A percentile compares a stretch with the other conserved stretches of the same genome.
phyloP scores from a whole-genome alignment of 92 coral and sea anemone species.

The Paragorgia papillata region DNA sequence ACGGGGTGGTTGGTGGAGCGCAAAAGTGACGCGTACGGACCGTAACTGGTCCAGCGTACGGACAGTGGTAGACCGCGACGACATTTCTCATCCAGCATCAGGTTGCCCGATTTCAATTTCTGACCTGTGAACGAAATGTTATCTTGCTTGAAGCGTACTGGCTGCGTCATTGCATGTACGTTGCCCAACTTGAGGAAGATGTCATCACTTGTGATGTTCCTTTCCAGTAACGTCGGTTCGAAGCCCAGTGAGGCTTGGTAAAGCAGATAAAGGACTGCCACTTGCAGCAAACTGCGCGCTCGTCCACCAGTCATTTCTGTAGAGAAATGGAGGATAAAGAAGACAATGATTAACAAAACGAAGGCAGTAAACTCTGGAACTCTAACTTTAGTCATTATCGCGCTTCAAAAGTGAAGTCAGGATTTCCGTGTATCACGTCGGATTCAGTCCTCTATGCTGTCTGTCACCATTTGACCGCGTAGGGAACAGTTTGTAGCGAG shows the following conservation, averaged over 20 bases:
- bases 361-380: no score
- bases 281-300: neutral
- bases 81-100: constrained; percentile 83
- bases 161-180: constrained; percentile 15
- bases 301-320: constrained; percentile 25
- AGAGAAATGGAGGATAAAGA: neutral
- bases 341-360: neutral
- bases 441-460: no score
- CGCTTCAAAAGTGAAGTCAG: no score
- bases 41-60: constrained; percentile 93
- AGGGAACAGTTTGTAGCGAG: no score
- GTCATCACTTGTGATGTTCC: constrained; percentile 14
- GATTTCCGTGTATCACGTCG: no score
- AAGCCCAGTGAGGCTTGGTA: neutral
- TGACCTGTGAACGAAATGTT: constrained; percentile 23
- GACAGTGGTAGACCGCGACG: constrained; percentile 71
- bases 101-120: neutral
- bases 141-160: neutral
- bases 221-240: constrained; percentile 15
- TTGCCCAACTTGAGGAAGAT: neutral
- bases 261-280: neutral
- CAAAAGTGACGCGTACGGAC: constrained; percentile 71
- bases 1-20: constrained; percentile 35
- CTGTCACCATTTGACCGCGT: no score
- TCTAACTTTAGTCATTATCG: no score